Evolutionary conservation across 1,140 invertebrate species (phyloP).

Genomic region (Nasonia vitripennis): DNA sequence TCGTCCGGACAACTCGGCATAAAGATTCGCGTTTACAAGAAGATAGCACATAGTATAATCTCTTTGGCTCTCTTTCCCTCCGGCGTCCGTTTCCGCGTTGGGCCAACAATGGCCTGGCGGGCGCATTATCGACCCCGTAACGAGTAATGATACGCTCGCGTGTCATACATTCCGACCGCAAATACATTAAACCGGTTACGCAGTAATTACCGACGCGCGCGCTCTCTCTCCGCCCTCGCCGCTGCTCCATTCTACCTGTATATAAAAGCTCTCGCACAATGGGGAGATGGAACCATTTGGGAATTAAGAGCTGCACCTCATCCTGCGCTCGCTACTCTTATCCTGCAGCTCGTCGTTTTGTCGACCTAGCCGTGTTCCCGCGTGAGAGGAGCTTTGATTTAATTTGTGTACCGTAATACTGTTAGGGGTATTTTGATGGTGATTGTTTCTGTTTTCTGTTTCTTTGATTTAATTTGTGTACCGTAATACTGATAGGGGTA

Average conservation of each 20-base stretch:
- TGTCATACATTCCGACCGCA: slow-evolving; percentile 46
- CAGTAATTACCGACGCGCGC: slow-evolving; percentile 37
- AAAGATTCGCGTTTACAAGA: no score
- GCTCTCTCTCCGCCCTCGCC: not conserved
- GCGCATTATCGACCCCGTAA: slow-evolving; percentile 3
- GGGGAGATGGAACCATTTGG: slow-evolving; percentile 22
- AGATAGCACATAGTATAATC: no score
- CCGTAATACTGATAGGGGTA: no score
- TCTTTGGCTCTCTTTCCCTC: no score
- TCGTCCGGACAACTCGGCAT: no score
- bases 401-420: no score
- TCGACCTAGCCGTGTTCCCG: not conserved
- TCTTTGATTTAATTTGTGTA: not conserved
- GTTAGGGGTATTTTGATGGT: no score
- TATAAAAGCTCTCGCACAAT: slow-evolving; percentile 8
- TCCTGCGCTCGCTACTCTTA: not conserved
- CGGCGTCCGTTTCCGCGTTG: not conserved
- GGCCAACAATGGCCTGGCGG: not conserved
- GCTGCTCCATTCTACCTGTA: not conserved
- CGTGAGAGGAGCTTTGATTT: not conserved
- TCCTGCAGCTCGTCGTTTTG: not conserved
- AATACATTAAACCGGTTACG: slow-evolving; percentile 47
- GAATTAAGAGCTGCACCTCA: slow-evolving; percentile 26
- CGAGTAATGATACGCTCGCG: slow-evolving; percentile 19
- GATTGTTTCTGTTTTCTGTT: not conserved